Evolutionary conservation across 2,797 vertebrate species (phyloP), one percentile per base, ranked within the genome.

Genomic region (Cyclopterus lumpus): DNA sequence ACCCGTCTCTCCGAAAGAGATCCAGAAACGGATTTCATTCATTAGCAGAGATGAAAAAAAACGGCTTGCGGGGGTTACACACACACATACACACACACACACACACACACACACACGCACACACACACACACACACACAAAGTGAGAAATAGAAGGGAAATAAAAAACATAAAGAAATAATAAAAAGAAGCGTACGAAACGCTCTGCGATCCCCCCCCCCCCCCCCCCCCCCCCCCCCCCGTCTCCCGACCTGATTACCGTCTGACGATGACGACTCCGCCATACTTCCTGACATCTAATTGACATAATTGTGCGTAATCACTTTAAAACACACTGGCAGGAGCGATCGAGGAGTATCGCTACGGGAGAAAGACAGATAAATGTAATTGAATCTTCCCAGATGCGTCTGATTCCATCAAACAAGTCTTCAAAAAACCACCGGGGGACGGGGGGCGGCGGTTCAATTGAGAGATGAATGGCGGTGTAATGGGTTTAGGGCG

Each of bases 231-330:
- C n/a, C n/a, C n/a, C n/a, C n/a, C n/a, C n/a, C n/a, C 83, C 46
- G 75, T 86, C 88, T 89, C 89, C 90, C 87, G 82, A 75, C 89
- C 89, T 93, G 89, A 93, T 93, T 92, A 91, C 87, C 79, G 81
- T 85, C 86, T 92, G 91, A 93, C 90, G 91, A 93, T 91, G 89
- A 38, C 38, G 36, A 8, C n/a, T n/a, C 81, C 82, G 78, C 89
- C 89, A 12, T 12, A 79, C 88, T 89, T 92, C 90, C 89, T 92
- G 89, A 92, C 90, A 89, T 85, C 87, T 93, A 93, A 94, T 94
- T 94, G 91, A 91, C 93, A 93, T 93, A 94, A 94, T 94, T 91
- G 86, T 83, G 80, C 85, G 89, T 93, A 93, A 94, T 94, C 92
- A 93, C 84, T 92, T 93, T 91, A 88, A 92, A 94, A 93, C 88